Conservation (phyloP, 2,113 vertebrate genomes). For the Ovibos moschatus region DNA sequence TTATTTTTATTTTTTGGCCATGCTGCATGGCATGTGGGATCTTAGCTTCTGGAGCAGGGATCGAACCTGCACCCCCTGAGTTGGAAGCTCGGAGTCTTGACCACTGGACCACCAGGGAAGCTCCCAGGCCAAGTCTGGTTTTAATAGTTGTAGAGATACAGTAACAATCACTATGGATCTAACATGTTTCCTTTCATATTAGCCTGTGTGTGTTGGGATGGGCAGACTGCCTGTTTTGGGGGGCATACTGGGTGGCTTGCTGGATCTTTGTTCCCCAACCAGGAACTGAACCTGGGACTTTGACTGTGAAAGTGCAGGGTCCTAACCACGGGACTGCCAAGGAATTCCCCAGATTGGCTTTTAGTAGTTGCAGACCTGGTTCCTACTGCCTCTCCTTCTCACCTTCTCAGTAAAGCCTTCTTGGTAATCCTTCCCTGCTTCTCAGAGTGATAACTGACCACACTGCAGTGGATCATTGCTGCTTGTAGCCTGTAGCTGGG, state of each 20-base stretch:
- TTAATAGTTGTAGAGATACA: background rate
- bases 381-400: background rate
- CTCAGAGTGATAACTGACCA: background rate
- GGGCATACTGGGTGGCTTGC: background rate
- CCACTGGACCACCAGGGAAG: background rate
- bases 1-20: background rate
- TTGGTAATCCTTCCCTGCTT: background rate
- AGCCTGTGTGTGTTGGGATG: no score
- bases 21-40: background rate
- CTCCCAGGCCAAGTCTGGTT: background rate
- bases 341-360: background rate
- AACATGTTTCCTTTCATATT: background rate
- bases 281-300: background rate
- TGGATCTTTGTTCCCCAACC: background rate
- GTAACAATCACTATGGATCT: background rate
- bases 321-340: background rate
- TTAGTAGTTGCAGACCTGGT: background rate
- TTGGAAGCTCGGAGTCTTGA: background rate
- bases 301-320: background rate
- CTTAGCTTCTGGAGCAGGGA: background rate
- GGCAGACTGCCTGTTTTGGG: background rate
- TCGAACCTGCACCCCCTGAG: background rate
- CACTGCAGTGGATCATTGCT: no score
- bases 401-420: background rate
- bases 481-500: background rate